A percentile compares a stretch with the other conserved stretches of the same genome.
Evolutionary conservation across 92 coral and sea anemone genomes (phyloP).

Genomic region (Palythoa caribaeorum): DNA sequence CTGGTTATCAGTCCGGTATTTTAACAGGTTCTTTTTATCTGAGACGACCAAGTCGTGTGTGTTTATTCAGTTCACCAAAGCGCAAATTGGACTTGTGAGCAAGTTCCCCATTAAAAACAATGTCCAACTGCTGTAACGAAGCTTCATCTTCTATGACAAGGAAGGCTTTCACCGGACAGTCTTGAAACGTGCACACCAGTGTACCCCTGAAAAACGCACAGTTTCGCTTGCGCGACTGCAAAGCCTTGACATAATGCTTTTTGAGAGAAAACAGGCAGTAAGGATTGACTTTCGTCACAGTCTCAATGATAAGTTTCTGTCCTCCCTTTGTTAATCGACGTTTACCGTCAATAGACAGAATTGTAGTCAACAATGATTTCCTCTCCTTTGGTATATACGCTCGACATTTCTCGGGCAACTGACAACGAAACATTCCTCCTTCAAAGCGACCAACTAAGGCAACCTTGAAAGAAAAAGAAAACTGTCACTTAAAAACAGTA

Average conservation of each 20-base stretch:
- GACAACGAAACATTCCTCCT: slow-evolving; percentile 15
- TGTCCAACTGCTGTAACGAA: not conserved
- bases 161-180: slow-evolving; percentile 16
- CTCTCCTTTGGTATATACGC: not conserved
- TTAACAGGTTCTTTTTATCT: not conserved
- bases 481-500: not conserved
- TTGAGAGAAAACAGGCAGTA: slow-evolving; percentile 7
- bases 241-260: slow-evolving; percentile 10
- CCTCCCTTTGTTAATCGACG: slow-evolving; percentile 9
- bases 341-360: not conserved
- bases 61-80: slow-evolving; percentile 10
- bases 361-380: not conserved
- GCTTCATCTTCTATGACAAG: not conserved
- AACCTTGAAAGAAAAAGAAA: not conserved
- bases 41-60: not conserved
- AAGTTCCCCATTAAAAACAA: slow-evolving; percentile 29
- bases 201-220: slow-evolving; percentile 25
- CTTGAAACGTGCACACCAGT: slow-evolving; percentile 1
- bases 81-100: slow-evolving; percentile 17
- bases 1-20: too few relatives aligned
- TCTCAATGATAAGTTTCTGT: not conserved
- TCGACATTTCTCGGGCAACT: slow-evolving; percentile 5
- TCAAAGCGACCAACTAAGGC: not conserved
- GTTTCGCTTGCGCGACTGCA: not conserved
- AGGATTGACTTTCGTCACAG: slow-evolving; percentile 9